phyloP scores from a whole-genome alignment of 2,797 vertebrate genomes.

The Alcedo quadribrachys region DNA sequence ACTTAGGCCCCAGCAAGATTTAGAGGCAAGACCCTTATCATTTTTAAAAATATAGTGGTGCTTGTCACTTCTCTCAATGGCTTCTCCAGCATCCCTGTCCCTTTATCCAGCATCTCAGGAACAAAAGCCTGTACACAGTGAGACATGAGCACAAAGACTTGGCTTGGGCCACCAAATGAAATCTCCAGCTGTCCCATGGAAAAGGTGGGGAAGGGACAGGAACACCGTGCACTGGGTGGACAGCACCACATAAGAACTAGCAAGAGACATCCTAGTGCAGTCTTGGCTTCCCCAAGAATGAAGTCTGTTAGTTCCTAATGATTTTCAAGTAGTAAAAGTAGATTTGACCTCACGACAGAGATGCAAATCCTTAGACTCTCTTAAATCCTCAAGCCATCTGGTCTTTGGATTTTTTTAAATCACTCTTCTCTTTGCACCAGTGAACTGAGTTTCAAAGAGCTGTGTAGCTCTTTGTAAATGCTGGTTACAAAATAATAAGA shows the following conservation, averaged over 20 bases:
- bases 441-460: slow-evolving; percentile 35
- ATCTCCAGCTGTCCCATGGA: background rate
- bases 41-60: background rate
- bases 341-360: background rate
- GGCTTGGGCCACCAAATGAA: background rate
- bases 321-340: slow-evolving; percentile 1
- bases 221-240: background rate
- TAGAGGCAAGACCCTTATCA: background rate
- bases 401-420: background rate
- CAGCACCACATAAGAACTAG: background rate
- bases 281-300: background rate
- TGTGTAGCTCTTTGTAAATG: slow-evolving; percentile 2
- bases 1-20: background rate
- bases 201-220: background rate
- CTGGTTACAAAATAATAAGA: slow-evolving; percentile 19
- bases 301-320: background rate
- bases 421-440: slow-evolving; percentile 14
- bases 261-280: background rate
- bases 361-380: background rate
- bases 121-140: background rate
- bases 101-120: background rate
- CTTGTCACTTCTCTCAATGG: background rate
- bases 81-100: background rate
- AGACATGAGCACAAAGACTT: background rate
- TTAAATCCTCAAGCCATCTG: slow-evolving; percentile 29